These are phyloP conservation scores for Acipenser transmontanus DNA, from an alignment of 2,797 vertebrate genomes.

Conservation along the genomic window DNA sequence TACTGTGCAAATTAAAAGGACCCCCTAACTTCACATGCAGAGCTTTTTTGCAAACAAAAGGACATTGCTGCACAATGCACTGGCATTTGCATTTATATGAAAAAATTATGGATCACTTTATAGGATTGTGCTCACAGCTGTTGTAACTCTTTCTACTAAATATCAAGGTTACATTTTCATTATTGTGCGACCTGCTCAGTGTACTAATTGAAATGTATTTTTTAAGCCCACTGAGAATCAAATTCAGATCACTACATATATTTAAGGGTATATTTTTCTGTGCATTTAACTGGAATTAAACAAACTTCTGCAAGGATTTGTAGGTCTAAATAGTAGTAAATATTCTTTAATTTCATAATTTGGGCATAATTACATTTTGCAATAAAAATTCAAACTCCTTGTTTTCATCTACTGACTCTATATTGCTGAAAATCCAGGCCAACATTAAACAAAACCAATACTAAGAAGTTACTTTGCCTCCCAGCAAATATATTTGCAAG, in stretches of 20 bases:
- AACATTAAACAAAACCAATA: no score
- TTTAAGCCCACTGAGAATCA: background rate
- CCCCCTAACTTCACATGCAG: background rate
- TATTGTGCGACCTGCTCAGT: constrained; percentile 20
- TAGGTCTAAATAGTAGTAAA: no score
- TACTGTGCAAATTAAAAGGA: constrained; percentile 27
- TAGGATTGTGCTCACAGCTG: constrained; percentile 22
- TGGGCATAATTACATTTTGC: no score
- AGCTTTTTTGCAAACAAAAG: constrained; percentile 1
- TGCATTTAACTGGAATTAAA: no score
- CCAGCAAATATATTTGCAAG: no score
- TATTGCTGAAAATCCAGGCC: no score
- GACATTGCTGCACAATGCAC: background rate
- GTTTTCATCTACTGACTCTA: no score
- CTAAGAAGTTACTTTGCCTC: no score
- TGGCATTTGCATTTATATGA: constrained; percentile 36
- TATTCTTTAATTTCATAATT: no score
- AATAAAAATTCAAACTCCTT: no score
- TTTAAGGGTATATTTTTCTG: no score
- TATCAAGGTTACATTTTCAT: constrained; percentile 28
- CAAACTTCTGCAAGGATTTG: no score
- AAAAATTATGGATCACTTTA: constrained; percentile 24
- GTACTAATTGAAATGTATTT: constrained; percentile 19
- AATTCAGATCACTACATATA: background rate
- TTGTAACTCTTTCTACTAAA: constrained; percentile 26